phyloP scores from a whole-genome alignment of 30 jellyfish, hydroid and myxozoan species.

The Cassiopea xamachana region DNA sequence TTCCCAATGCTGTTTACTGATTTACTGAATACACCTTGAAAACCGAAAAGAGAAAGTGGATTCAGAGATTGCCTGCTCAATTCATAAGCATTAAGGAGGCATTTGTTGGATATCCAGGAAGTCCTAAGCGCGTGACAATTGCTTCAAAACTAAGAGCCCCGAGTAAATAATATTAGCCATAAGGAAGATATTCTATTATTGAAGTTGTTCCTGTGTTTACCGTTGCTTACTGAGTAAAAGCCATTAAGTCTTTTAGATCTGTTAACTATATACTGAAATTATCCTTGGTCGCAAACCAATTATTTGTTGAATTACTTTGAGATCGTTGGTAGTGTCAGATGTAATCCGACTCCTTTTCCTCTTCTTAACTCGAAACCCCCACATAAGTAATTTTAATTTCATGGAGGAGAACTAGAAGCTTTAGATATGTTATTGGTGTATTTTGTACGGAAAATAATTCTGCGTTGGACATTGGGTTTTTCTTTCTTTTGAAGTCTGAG shows the following conservation, averaged over 20 bases:
- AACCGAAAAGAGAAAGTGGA: background rate
- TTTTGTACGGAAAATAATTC: no score
- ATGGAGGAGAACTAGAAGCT: no score
- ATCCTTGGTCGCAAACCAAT: background rate
- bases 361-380: no score
- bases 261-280: background rate
- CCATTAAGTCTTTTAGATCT: background rate
- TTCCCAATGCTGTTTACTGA: background rate
- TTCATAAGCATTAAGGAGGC: background rate
- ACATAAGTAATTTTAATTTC: no score
- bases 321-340: background rate
- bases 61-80: background rate
- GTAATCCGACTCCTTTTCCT: background rate
- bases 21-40: background rate
- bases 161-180: background rate
- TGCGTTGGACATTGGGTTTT: no score
- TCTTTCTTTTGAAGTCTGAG: no score
- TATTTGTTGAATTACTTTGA: background rate
- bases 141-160: background rate
- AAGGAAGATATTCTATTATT: background rate
- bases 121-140: constrained; percentile 1
- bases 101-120: constrained; percentile 13
- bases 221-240: background rate
- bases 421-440: no score
- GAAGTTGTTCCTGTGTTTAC: background rate